Evolutionary conservation across 1,140 invertebrate species (phyloP).

Genomic region (Agrypnia vestita): DNA sequence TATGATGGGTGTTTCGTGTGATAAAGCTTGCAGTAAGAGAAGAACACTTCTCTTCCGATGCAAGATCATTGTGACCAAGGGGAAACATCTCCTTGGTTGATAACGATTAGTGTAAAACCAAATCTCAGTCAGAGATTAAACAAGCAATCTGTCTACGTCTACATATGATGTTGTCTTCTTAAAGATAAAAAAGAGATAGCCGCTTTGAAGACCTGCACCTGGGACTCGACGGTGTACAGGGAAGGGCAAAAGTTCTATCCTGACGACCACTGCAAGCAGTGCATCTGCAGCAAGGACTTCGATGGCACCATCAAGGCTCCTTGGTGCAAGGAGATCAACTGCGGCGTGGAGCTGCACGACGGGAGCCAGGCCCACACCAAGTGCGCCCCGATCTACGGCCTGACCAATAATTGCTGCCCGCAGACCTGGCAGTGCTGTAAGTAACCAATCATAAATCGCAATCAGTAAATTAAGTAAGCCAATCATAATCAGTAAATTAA

Average conservation of each 20-base stretch:
- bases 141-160: too few species aligned
- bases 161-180: too few species aligned
- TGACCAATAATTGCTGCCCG: conserved; percentile 66
- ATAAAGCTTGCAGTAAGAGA: too few species aligned
- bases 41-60: too few species aligned
- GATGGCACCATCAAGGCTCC: conserved; percentile 63
- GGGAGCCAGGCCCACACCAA: conserved; percentile 66
- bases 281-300: conserved; percentile 68
- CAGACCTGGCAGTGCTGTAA: conserved; percentile 72
- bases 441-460: conserved; percentile 61
- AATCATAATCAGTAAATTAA: too few species aligned
- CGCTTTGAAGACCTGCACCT: background rate
- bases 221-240: conserved; percentile 38
- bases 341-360: conserved; percentile 70
- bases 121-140: too few species aligned
- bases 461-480: too few species aligned
- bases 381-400: conserved; percentile 70
- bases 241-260: conserved; percentile 71
- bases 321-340: conserved; percentile 70
- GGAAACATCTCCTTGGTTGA: too few species aligned
- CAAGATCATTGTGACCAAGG: too few species aligned
- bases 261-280: conserved; percentile 67
- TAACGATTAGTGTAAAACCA: too few species aligned
- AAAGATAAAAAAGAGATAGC: background rate
- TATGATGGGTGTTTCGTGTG: too few species aligned